These are phyloP conservation scores for Karalla daura DNA, from an alignment of 2,797 vertebrate species.

Conservation along the genomic window DNA sequence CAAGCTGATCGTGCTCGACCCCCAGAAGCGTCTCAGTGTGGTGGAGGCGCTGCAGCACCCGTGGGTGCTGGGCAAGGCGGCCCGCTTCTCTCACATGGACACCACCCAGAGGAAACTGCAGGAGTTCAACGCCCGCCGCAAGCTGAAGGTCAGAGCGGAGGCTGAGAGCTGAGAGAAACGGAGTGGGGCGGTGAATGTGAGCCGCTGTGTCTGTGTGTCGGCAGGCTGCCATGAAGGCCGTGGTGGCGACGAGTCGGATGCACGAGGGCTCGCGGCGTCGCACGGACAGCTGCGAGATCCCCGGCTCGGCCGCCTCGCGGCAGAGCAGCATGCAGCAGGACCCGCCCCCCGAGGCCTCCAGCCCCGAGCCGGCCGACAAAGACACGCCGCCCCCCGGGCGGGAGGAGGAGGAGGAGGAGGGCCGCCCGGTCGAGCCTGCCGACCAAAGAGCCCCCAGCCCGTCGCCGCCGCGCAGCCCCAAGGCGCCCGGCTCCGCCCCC, in stretches of 20 bases:
- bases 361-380: conserved; percentile 42
- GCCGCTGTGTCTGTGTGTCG: conserved; percentile 3
- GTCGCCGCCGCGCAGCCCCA: conserved; percentile 64
- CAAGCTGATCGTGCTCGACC: conserved; percentile 89
- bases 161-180: not conserved
- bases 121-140: conserved; percentile 91
- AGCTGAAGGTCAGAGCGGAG: conserved; percentile 87
- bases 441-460: conserved; percentile 37
- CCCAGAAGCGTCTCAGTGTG: conserved; percentile 86
- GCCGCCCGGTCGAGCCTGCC: too few species aligned
- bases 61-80: conserved; percentile 90
- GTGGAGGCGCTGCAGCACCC: conserved; percentile 88
- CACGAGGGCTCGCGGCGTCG: conserved; percentile 85
- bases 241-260: conserved; percentile 90
- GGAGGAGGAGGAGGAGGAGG: conserved; percentile 1
- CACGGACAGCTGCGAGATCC: conserved; percentile 80
- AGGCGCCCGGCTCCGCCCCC: conserved; percentile 32
- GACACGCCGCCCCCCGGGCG: conserved; percentile 31
- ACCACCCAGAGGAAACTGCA: conserved; percentile 90
- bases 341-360: conserved; percentile 62
- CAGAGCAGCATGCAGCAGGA: conserved; percentile 81
- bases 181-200: too few species aligned
- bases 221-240: conserved; percentile 92
- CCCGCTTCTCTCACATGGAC: conserved; percentile 93
- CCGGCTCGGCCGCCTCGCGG: conserved; percentile 66